Conservation (phyloP, 2,113 vertebrate genomes). For the Python bivittatus region DNA sequence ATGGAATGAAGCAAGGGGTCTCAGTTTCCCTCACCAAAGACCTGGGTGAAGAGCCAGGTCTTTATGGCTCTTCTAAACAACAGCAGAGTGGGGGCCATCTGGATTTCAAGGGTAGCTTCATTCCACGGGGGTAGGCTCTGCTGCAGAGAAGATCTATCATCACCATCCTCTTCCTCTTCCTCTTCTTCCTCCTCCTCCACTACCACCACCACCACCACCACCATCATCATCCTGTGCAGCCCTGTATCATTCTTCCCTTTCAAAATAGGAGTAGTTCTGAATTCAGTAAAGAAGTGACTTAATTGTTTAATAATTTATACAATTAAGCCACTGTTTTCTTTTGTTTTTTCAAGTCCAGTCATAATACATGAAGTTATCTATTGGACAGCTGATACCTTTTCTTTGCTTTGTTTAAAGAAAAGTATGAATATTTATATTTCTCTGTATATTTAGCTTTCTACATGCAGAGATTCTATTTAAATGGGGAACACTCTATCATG, state of each 20-base stretch:
- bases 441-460: background rate
- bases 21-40: background rate
- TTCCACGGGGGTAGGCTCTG: background rate
- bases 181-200: background rate
- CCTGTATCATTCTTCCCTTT: background rate
- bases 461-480: background rate
- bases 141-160: background rate
- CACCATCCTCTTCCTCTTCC: no score
- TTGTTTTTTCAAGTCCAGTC: background rate
- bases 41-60: background rate
- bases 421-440: background rate
- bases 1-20: background rate
- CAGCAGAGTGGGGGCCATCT: background rate
- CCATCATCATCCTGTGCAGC: background rate
- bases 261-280: background rate
- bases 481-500: background rate
- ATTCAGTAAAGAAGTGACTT: background rate
- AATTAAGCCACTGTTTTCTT: background rate
- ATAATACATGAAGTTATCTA: background rate
- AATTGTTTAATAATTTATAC: background rate
- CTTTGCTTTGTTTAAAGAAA: background rate
- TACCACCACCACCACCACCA: no score
- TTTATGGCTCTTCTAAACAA: background rate
- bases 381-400: no score
- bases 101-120: background rate